A percentile compares a stretch with the other conserved stretches of the same genome.
Evolutionary conservation across 1,140 invertebrate genomes (phyloP).

Genomic region (Bombus breviceps): DNA sequence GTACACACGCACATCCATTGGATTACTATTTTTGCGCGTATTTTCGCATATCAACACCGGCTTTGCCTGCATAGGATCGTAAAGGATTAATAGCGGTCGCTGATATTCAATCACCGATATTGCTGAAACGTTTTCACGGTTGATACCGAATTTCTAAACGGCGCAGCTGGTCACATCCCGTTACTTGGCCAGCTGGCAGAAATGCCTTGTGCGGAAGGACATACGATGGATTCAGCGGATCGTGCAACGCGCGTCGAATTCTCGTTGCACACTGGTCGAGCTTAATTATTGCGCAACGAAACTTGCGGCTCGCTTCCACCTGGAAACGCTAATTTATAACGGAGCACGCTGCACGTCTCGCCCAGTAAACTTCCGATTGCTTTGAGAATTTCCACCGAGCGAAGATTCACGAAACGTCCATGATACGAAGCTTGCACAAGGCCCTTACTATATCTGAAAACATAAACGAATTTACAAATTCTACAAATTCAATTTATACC

Average conservation of each 20-base stretch:
- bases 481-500: not conserved
- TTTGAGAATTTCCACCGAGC: not conserved
- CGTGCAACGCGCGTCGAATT: not conserved
- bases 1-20: not conserved
- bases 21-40: not conserved
- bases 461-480: not conserved
- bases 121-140: conserved; percentile 6
- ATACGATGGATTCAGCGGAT: not conserved
- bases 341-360: not conserved
- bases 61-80: not conserved
- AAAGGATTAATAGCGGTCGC: not conserved
- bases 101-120: not conserved
- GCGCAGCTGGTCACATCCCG: not conserved
- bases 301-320: not conserved
- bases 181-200: not conserved
- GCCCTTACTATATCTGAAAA: not conserved
- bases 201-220: not conserved
- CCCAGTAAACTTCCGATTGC: not conserved
- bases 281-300: conserved; percentile 1
- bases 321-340: conserved; percentile 10
- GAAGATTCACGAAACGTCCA: not conserved
- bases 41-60: not conserved
- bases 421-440: not conserved
- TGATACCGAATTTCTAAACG: not conserved
- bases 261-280: not conserved